phyloP scores from a whole-genome alignment of 2,797 vertebrate genomes.

The Rhyacichthys aspro region DNA sequence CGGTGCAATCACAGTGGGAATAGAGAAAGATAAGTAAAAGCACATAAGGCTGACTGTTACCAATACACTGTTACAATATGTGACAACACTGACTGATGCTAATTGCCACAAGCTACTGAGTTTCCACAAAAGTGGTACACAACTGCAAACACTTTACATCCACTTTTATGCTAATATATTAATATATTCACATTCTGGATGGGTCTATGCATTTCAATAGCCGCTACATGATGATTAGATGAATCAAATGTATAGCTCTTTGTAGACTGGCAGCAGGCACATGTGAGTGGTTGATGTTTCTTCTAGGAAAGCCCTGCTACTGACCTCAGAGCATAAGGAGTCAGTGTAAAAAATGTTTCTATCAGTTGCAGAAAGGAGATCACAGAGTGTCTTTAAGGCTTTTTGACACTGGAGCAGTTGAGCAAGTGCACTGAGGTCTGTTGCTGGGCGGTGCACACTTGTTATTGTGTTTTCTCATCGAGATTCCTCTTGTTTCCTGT shows the following conservation, averaged over 20 bases:
- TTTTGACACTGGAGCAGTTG: constrained; percentile 66
- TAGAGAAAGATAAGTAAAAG: constrained; percentile 6
- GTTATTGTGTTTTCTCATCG: constrained; percentile 66
- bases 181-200: constrained; percentile 51
- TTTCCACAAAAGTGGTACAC: constrained; percentile 25
- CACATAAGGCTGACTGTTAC: constrained; percentile 8
- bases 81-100: constrained; percentile 37
- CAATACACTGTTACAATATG: constrained; percentile 16
- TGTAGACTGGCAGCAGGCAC: constrained; percentile 30
- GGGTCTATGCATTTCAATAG: constrained; percentile 60
- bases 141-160: constrained; percentile 32
- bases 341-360: constrained; percentile 56
- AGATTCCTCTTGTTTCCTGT: constrained; percentile 67
- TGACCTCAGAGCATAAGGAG: constrained; percentile 59
- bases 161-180: constrained; percentile 57
- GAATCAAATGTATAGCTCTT: constrained; percentile 56
- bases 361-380: constrained; percentile 50
- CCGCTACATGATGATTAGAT: constrained; percentile 50
- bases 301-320: constrained; percentile 8
- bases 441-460: constrained; percentile 51
- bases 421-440: constrained; percentile 47
- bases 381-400: constrained; percentile 54
- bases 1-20: not conserved
- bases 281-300: constrained; percentile 18
- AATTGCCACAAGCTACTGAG: constrained; percentile 37